Evolutionary conservation across 2,888 invertebrate species (phyloP).

Genomic region (Drosophila merina): DNA sequence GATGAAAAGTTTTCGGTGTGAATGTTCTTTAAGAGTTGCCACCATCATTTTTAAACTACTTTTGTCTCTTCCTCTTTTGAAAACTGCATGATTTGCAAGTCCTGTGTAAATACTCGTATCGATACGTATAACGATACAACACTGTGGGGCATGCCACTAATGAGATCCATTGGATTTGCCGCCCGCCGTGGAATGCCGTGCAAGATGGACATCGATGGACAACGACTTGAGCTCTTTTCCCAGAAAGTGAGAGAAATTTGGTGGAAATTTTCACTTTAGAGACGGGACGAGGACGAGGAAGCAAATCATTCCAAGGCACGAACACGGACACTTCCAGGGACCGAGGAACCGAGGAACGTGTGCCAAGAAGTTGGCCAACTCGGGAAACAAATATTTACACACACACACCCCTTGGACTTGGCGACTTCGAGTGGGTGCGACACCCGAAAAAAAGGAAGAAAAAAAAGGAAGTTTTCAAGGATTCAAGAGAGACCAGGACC

Average conservation of each 20-base stretch:
- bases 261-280: constrained; percentile 16
- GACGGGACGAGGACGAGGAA: neutral
- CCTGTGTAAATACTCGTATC: neutral
- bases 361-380: constrained; percentile 59
- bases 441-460: constrained; percentile 37
- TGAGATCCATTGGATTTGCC: constrained; percentile 23
- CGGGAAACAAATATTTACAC: constrained; percentile 70
- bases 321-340: constrained; percentile 12
- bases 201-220: constrained; percentile 7
- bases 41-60: no score
- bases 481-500: constrained; percentile 10
- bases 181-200: neutral
- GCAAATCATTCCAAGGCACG: constrained; percentile 9
- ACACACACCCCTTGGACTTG: constrained; percentile 39
- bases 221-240: constrained; percentile 11
- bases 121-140: neutral
- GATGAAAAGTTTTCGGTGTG: neutral
- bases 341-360: constrained; percentile 17
- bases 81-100: neutral
- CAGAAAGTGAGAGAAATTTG: constrained; percentile 31
- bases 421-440: constrained; percentile 33
- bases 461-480: neutral
- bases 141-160: constrained; percentile 11
- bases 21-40: neutral
- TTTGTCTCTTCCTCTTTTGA: neutral